Evolutionary conservation across 2,113 vertebrate species (phyloP), one percentile per base, ranked within the genome.

Genomic region (Hippocampus abdominalis): DNA sequence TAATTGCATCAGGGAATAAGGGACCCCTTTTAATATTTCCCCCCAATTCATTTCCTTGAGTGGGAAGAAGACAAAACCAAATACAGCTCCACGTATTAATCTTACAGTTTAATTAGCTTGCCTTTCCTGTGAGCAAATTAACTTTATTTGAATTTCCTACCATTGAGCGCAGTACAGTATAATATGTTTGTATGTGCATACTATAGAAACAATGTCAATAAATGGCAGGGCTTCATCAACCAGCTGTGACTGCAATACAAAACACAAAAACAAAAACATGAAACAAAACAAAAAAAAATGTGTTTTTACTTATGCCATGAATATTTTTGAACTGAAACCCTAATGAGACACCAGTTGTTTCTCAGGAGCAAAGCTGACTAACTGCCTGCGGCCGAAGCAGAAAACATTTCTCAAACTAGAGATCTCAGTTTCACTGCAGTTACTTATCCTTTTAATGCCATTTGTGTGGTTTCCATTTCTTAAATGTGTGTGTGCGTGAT

Each of bases 1-100:
- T 98, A 96, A 98, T 96, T 96, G 92, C 94, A 92, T 94, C 53
- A 54, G 96, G 94, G 95, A 95, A 78, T 87, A 80, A 82, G 95
- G 93, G 94, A 96, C 84, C 91, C 78, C 57, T 84, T 92, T 64
- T 82, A 91, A 92, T 92, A 93, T 92, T 78, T 59, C 20, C 91
- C 91, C 86, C 78, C 91, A 88, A 93, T 93, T 94, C 92, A 90
- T 80, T 75, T 85, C 91, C 80, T 64, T 90, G 53, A 88, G 89
- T 84, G 83, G 81, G 82, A 92, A 75, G 74, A 82, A 84, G 75
- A 85, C 83, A 90, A 87, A 92, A 84, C 78, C 84, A 83, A 90
- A 91, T 86, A 84, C 68, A 90, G 90, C 93, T 92, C 82, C 88
- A 81, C 77, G 56, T 80, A 82, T 89, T 92, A 84, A 92, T 94